Evolutionary conservation across 2,888 invertebrate species (phyloP).

Genomic region (Allacma fusca): DNA sequence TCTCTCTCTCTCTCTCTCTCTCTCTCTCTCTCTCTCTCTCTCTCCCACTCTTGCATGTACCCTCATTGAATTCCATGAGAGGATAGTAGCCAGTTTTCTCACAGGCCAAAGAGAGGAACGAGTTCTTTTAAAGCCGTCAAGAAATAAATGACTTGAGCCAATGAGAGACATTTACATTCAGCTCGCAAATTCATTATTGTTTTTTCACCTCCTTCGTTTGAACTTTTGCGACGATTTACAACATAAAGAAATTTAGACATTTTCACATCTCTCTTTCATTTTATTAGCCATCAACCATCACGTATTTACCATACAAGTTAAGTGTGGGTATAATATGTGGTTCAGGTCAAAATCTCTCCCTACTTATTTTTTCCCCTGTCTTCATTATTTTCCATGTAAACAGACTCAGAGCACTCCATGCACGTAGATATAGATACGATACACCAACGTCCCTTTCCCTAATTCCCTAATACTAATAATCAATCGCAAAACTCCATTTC

Average conservation of each 20-base stretch:
- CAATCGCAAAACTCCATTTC: not conserved
- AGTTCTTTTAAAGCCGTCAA: constrained; percentile 34
- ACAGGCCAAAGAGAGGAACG: constrained; percentile 34
- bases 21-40: too few relatives aligned
- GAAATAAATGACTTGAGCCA: constrained; percentile 40
- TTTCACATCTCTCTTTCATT: constrained; percentile 41
- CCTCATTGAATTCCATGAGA: not conserved
- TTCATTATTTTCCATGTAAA: not conserved
- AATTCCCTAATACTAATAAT: not conserved
- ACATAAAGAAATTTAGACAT: constrained; percentile 49
- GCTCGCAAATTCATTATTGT: constrained; percentile 51
- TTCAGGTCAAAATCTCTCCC: constrained; percentile 4
- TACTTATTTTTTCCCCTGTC: not conserved
- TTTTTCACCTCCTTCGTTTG: constrained; percentile 48
- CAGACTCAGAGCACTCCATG: too few relatives aligned
- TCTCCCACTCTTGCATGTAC: not conserved
- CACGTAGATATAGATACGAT: too few relatives aligned
- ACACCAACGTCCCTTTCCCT: not conserved
- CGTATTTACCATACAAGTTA: constrained; percentile 26
- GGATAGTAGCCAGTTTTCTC: constrained; percentile 27
- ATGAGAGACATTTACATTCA: constrained; percentile 50
- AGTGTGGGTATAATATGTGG: constrained; percentile 10
- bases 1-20: not conserved
- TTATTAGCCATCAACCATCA: constrained; percentile 35
- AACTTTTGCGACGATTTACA: constrained; percentile 46